Conservation (phyloP, 1,140 invertebrate species). For the Elymnias hypermnestra region DNA sequence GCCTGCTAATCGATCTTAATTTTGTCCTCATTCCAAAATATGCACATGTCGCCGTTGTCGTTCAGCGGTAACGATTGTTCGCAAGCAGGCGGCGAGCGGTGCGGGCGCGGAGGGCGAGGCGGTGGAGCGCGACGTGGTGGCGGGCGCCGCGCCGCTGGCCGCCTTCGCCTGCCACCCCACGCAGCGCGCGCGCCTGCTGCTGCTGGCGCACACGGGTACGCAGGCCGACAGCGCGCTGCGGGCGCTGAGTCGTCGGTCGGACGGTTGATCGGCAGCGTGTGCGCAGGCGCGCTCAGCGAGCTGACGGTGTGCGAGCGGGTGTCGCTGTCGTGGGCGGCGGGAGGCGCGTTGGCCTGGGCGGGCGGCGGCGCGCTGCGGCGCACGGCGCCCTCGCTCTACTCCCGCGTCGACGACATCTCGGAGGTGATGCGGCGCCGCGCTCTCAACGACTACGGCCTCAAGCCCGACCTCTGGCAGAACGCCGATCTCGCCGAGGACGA, state of each 20-base stretch:
- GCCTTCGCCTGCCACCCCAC: conserved; percentile 91
- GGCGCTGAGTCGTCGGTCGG: background rate
- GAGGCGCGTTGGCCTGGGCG: conserved; percentile 85
- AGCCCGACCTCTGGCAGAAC: conserved; percentile 80
- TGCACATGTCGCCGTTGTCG: no score
- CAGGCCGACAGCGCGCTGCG: background rate
- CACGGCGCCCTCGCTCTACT: conserved; percentile 75
- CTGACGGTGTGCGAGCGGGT: conserved; percentile 88
- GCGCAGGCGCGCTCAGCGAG: conserved; percentile 70
- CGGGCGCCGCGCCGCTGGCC: conserved; percentile 75
- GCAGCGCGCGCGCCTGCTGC: conserved; percentile 85
- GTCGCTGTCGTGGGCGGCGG: conserved; percentile 85
- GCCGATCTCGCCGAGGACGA: conserved; percentile 81
- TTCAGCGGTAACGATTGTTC: no score
- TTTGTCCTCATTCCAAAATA: no score
- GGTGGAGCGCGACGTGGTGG: conserved; percentile 83
- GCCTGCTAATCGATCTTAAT: no score
- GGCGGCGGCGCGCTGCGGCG: conserved; percentile 82
- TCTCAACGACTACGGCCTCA: conserved; percentile 85
- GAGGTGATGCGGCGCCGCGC: conserved; percentile 84
- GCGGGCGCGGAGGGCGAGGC: conserved; percentile 55
- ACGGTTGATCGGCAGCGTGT: no score
- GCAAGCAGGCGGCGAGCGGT: conserved; percentile 24
- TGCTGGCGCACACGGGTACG: conserved; percentile 70
- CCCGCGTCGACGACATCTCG: conserved; percentile 82